phyloP scores from a whole-genome alignment of 2,888 invertebrate species.

The Heliconius ethilla region DNA sequence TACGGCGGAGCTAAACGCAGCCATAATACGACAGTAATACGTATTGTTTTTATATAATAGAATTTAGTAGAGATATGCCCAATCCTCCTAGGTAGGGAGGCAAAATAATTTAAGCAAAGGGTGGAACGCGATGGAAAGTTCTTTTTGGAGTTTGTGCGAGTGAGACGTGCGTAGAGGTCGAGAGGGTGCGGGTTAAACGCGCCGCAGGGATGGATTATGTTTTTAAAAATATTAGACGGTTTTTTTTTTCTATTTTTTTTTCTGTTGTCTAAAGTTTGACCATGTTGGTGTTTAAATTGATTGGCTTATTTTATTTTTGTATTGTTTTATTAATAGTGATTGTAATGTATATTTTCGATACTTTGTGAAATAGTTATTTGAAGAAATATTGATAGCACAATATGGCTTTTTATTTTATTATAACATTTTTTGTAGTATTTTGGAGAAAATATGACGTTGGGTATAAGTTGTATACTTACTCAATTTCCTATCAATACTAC shows the following conservation, averaged over 20 bases:
- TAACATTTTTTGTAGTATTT: too few relatives aligned
- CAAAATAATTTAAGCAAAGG: conserved; percentile 82
- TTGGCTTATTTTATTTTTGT: background rate
- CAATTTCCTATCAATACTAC: too few relatives aligned
- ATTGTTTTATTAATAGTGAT: background rate
- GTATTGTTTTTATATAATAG: conserved; percentile 52
- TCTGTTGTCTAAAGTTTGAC: background rate
- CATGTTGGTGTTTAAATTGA: background rate
- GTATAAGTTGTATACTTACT: too few relatives aligned
- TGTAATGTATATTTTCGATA: background rate
- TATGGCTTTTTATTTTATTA: too few relatives aligned
- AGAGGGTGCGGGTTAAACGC: conserved; percentile 77
- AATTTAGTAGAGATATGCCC: conserved; percentile 53
- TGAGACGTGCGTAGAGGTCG: conserved; percentile 80
- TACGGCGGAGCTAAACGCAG: conserved; percentile 43
- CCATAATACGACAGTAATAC: conserved; percentile 46
- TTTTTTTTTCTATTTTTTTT: conserved; percentile 30
- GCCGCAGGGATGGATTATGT: conserved; percentile 62
- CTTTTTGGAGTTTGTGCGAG: conserved; percentile 82
- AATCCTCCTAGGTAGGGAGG: conserved; percentile 63
- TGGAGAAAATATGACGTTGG: too few relatives aligned
- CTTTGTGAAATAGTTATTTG: background rate
- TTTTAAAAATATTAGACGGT: conserved; percentile 35
- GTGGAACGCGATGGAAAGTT: conserved; percentile 80
- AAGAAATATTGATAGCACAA: background rate